Base-by-base conservation (phyloP, 2,888 invertebrate genomes). In the Tiliacea aurago region DNA sequence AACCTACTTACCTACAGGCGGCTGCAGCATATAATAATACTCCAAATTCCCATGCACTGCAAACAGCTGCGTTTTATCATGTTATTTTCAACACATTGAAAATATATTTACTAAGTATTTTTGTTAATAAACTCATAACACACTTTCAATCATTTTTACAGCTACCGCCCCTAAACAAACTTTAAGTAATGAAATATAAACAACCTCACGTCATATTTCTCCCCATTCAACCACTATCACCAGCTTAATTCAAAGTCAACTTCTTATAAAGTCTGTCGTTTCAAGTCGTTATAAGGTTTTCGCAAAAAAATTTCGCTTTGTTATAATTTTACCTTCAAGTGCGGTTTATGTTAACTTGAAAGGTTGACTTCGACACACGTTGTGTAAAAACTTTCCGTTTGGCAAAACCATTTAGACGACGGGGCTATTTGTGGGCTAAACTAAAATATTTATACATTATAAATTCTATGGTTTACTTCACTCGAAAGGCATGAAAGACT, bases 401-500 rank as follows among this genome's bases (percentile, higher is more conserved):
- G 56, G 59, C 63, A 62, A 78, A 75, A 64, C 73, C 76, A 82
- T 77, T 80, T 76, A 72, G 69, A 62, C 58, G 68, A 78, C 71
- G 73, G n/a, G 66, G 71, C 70, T 70, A 72, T 84, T 82, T 73
- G 59, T 58, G 56, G 49, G 59, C 58, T 73, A 68, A 62, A 64
- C 80, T 76, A 75, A 84, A 86, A 81, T 80, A 78, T 84, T 79
- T 76, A 81, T 79, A 83, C 73, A 80, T 76, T 83, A 85, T 75
- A 61, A 28, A 82, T 82, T 84, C 73, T 68, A 74, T 76, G 75
- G 77, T 78, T 77, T 77, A 84, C 79, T 85, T 80, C 72, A 53
- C 63, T 83, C 23, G 43, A 77, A 68, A 76, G 72, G 80, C 74
- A 78, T 80, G 76, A 82, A 85, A 84, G 80, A 73, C 41, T 78